These are phyloP conservation scores for Scylla paramamosain DNA, from an alignment of 1,140 invertebrate species.

Conservation along the genomic window DNA sequence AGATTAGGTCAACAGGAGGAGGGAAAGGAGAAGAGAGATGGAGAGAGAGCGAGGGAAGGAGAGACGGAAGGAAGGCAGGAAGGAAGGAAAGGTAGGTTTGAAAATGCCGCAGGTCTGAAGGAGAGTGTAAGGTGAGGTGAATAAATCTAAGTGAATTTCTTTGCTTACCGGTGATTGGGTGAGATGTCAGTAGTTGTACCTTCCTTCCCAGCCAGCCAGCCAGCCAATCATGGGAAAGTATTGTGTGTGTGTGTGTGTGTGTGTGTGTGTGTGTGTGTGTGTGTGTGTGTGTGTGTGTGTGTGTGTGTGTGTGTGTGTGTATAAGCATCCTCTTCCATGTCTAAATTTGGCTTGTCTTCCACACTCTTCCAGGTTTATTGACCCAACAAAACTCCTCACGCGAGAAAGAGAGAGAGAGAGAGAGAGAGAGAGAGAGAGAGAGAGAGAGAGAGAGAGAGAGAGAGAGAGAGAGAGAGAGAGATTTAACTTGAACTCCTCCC, in stretches of 20 bases:
- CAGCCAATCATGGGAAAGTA: neutral
- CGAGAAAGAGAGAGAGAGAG: neutral
- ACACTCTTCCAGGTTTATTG: neutral
- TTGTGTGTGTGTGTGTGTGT: constrained; percentile 45
- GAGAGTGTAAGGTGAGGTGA: too few species aligned
- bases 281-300: constrained; percentile 41
- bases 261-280: constrained; percentile 38
- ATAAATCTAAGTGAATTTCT: too few species aligned
- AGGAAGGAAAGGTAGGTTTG: constrained; percentile 11
- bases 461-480: constrained; percentile 49
- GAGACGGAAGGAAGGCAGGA: neutral
- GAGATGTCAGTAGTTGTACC: too few species aligned
- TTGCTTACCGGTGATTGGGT: too few species aligned
- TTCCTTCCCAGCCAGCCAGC: too few species aligned
- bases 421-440: constrained; percentile 35
- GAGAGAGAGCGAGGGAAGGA: neutral
- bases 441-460: constrained; percentile 1
- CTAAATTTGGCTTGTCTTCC: neutral
- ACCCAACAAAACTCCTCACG: neutral
- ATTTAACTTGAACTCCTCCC: neutral
- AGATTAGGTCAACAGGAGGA: neutral
- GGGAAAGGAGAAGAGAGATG: neutral
- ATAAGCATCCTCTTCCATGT: neutral
- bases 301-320: constrained; percentile 23
- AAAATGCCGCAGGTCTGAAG: neutral